These are phyloP conservation scores for Bombus polaris DNA, from an alignment of 1,140 invertebrate species.

Conservation along the genomic window DNA sequence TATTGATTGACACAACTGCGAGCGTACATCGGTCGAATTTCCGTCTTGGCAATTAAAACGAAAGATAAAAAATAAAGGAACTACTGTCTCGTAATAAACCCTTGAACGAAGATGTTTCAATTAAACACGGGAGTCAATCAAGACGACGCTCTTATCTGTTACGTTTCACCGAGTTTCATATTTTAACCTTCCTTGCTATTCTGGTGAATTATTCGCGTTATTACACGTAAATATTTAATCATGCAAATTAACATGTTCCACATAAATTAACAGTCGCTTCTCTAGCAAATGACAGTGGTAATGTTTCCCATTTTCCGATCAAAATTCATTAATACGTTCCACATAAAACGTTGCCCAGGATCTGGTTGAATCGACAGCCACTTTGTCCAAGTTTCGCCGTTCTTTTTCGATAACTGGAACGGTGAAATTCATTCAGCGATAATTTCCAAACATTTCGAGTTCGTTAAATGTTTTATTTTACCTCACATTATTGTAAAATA, in stretches of 20 bases:
- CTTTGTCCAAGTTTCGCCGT: not conserved
- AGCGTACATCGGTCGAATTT: too few species aligned
- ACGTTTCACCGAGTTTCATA: not conserved
- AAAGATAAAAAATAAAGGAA: too few species aligned
- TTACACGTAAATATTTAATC: constrained; percentile 4
- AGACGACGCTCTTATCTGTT: not conserved
- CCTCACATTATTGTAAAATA: not conserved
- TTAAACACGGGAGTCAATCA: not conserved
- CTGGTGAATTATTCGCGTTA: not conserved
- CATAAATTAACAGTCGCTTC: not conserved
- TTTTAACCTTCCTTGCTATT: not conserved
- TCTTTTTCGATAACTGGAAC: not conserved
- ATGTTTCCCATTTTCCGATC: not conserved
- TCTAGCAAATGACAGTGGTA: too few species aligned
- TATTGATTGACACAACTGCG: not conserved
- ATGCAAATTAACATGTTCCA: not conserved
- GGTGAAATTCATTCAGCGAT: not conserved
- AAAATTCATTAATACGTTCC: not conserved
- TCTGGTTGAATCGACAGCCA: not conserved
- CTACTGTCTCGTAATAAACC: not conserved
- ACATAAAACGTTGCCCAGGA: not conserved
- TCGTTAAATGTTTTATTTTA: not conserved
- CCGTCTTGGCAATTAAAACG: too few species aligned
- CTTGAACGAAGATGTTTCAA: not conserved
- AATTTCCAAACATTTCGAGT: not conserved